Evolutionary conservation across 1,140 invertebrate genomes (phyloP).

Genomic region (Ptiloglossa arizonensis): DNA sequence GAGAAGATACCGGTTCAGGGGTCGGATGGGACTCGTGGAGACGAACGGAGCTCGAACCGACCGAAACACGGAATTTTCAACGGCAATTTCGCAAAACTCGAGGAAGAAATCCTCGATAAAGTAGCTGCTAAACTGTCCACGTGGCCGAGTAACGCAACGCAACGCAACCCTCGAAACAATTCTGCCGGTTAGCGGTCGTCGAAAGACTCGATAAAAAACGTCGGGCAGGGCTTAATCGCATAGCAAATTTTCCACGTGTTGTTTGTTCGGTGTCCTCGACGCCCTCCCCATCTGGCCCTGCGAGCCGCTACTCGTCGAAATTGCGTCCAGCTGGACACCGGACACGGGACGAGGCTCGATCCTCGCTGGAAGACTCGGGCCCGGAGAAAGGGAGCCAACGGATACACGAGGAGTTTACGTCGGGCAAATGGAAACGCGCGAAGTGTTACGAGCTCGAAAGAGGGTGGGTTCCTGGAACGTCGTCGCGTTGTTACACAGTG

Average conservation of each 20-base stretch:
- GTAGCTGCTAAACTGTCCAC: too few species aligned
- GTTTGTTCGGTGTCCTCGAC: neutral
- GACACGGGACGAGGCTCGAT: neutral
- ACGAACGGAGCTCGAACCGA: too few species aligned
- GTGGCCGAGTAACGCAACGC: too few species aligned
- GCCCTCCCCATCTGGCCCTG: neutral
- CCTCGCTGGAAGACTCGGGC: neutral
- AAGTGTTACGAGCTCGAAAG: constrained; percentile 70
- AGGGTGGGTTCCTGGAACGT: constrained; percentile 60
- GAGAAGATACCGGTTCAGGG: too few species aligned
- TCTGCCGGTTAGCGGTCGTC: neutral
- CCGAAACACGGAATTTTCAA: too few species aligned
- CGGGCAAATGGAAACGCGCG: constrained; percentile 74
- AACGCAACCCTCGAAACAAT: too few species aligned
- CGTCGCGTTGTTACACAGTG: constrained; percentile 65
- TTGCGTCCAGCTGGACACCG: constrained; percentile 15
- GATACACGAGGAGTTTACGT: constrained; percentile 66
- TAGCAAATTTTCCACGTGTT: neutral
- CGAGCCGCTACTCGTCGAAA: constrained; percentile 15
- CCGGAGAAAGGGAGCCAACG: neutral
- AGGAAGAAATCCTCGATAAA: too few species aligned
- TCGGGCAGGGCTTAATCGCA: too few species aligned
- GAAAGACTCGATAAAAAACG: neutral
- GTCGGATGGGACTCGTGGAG: too few species aligned
- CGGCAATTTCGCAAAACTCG: too few species aligned